These are phyloP conservation scores for Bubo blakistoni DNA, from an alignment of 2,113 vertebrate species.

Conservation along the genomic window DNA sequence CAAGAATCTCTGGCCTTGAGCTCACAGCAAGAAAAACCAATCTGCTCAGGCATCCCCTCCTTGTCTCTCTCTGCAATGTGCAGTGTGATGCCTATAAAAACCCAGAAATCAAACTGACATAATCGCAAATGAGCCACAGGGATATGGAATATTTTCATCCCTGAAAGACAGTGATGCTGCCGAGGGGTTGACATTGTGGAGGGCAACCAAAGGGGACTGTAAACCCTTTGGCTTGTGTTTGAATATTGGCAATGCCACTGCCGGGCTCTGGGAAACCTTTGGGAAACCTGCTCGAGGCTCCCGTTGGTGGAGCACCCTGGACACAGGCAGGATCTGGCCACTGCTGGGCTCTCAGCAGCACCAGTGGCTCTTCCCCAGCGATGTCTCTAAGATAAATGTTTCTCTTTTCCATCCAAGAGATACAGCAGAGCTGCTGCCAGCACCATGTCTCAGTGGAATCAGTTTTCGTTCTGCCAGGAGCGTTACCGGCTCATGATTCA, in stretches of 20 bases:
- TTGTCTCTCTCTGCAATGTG: background rate
- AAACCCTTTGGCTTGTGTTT: background rate
- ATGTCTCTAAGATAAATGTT: conserved; percentile 6
- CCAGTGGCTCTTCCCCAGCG: background rate
- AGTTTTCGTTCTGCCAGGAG: background rate
- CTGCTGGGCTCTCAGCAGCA: background rate
- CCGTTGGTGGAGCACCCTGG: background rate
- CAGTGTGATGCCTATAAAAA: background rate
- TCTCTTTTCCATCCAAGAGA: conserved; percentile 13
- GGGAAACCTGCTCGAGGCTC: background rate
- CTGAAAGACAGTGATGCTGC: background rate
- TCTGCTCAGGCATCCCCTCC: background rate
- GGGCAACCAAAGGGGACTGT: background rate
- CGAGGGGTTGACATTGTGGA: background rate
- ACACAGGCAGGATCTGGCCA: rapidly evolving
- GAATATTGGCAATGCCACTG: too few relatives aligned
- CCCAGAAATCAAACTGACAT: rapidly evolving
- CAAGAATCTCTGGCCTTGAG: background rate
- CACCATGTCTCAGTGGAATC: background rate
- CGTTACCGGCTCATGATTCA: conserved; percentile 47
- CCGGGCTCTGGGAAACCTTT: background rate
- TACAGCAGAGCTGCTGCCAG: background rate
- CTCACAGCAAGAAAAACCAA: background rate
- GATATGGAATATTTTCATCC: background rate
- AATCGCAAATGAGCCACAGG: rapidly evolving